Evolutionary conservation across 2,888 invertebrate species (phyloP).

Genomic region (Polyommatus icarus): DNA sequence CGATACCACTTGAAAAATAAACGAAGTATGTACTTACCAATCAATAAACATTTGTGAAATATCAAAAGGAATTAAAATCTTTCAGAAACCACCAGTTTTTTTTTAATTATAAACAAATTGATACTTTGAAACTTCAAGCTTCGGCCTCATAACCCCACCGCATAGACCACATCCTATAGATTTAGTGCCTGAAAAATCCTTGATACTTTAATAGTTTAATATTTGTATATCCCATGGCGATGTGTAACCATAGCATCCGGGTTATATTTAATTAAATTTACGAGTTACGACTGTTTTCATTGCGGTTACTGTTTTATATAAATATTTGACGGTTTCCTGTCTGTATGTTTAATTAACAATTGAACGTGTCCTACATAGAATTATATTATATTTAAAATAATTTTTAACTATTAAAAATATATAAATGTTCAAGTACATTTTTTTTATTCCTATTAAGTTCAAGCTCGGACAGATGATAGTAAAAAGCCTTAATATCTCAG

Average conservation of each 20-base stretch:
- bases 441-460: no score
- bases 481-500: no score
- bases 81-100: neutral
- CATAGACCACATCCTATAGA: slow-evolving; percentile 70
- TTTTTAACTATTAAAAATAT: neutral
- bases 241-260: slow-evolving; percentile 71
- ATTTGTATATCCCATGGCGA: slow-evolving; percentile 61
- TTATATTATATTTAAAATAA: neutral
- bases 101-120: slow-evolving; percentile 6
- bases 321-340: slow-evolving; percentile 74
- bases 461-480: neutral
- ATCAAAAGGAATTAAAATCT: neutral
- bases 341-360: slow-evolving; percentile 74
- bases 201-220: slow-evolving; percentile 56
- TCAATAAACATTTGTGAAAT: slow-evolving; percentile 3
- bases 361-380: slow-evolving; percentile 49
- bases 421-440: no score
- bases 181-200: slow-evolving; percentile 61
- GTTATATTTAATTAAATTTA: slow-evolving; percentile 77
- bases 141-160: slow-evolving; percentile 46
- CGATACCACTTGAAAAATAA: neutral
- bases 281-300: slow-evolving; percentile 79
- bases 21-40: neutral
- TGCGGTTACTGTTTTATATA: slow-evolving; percentile 76
- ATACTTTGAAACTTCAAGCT: neutral